Base-by-base conservation (phyloP, 30 jellyfish, hydroid and myxozoan genomes). In the Hydra vulgaris region DNA sequence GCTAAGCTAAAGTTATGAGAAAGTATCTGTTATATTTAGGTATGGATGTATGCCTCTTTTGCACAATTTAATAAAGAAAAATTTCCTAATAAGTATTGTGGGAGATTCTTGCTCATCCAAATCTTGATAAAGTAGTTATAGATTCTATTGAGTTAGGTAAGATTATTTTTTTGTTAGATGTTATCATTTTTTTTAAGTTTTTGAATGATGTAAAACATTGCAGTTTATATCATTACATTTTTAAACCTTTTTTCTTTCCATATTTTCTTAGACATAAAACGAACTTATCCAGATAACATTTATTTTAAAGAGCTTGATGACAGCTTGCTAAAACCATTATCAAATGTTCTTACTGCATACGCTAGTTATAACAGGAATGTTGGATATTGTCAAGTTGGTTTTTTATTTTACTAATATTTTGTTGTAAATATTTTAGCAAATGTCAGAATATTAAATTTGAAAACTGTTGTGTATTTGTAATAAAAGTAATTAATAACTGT, bases 321-420 rank as follows among this genome's bases (percentile, higher is more conserved):
- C 74, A 83, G 96, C 66, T 85, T 81, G 27, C 72, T 91, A 81
- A 73, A 54, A 8, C 76, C 95, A 12, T 83, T 91, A 78, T 67
- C 81, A 25, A 91, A 91, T 74, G 96, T 91, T 18, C 77, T 91
- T 21, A 83, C 81, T 70, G 96, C 95, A 4, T 76, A 78, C 68
- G 96, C 97, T 15, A 94, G 85, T 54, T 79, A 91, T 83, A 91
- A 91, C 22, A 66, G 66, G 40, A 53, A 74, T 8, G 82, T 91
- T 74, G 97, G 97, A 21, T 91, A 91, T 73, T 91, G 97, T 66
- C 97, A 91, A 96, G 97, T 91, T 26, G 0, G 77, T 21, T 25
- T 23, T 74, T n/a, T 73, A 5, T 72, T 74, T 21, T 18, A 70
- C n/a, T n/a, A n/a, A n/a, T n/a, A n/a, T n/a, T n/a, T n/a, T n/a